These are phyloP conservation scores for Polydrusus tereticollis DNA, from an alignment of 2,888 invertebrate genomes.

Conservation along the genomic window DNA sequence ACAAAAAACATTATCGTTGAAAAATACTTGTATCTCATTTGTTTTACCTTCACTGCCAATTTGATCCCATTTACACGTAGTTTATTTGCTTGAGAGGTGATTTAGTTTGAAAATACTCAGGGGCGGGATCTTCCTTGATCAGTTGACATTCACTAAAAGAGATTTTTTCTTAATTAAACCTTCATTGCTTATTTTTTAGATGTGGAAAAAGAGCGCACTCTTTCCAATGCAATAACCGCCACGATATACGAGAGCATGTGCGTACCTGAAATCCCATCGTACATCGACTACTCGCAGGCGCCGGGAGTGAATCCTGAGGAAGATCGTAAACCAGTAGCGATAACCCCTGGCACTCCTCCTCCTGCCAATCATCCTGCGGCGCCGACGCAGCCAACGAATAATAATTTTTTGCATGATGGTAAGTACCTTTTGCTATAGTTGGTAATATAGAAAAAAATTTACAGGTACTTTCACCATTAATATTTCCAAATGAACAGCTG, in stretches of 20 bases:
- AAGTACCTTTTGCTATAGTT: conserved; percentile 67
- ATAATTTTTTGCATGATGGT: conserved; percentile 72
- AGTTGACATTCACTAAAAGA: no score
- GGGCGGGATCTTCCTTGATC: no score
- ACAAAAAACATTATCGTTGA: no score
- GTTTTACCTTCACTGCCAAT: no score
- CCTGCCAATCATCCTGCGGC: conserved; percentile 66
- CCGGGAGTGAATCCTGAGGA: conserved; percentile 64
- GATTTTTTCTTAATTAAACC: no score
- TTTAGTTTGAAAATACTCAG: no score
- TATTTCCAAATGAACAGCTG: no score
- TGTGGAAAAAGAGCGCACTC: conserved; percentile 82
- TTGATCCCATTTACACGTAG: no score
- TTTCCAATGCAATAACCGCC: conserved; percentile 75
- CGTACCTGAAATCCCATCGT: conserved; percentile 81
- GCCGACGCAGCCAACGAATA: conserved; percentile 57
- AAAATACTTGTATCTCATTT: no score
- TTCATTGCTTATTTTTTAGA: conserved; percentile 73
- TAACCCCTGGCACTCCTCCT: conserved; percentile 55
- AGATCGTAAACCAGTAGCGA: conserved; percentile 63
- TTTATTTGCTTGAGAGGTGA: no score
- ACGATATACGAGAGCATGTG: conserved; percentile 83
- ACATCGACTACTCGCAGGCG: conserved; percentile 71
- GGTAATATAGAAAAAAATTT: background rate
- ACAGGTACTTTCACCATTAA: no score